Conservation (phyloP, 1,140 invertebrate species). For the Diprion similis region DNA sequence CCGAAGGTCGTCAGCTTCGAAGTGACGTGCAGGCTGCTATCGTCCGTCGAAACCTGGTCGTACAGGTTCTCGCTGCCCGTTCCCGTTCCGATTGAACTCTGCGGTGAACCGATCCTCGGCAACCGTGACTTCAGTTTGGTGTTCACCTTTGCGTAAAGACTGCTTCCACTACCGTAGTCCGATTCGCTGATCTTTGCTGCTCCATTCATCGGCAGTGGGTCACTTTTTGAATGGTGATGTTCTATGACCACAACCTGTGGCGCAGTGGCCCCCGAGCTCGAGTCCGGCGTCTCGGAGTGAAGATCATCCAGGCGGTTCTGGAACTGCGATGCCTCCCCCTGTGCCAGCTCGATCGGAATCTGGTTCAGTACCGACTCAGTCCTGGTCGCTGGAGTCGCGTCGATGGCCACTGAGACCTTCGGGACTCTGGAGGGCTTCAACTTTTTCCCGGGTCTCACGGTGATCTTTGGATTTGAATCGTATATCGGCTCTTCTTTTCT, state of each 20-base stretch:
- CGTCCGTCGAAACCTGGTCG: constrained; percentile 25
- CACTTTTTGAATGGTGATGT: constrained; percentile 77
- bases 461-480: constrained; percentile 55
- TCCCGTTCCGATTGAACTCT: constrained; percentile 36
- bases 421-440: constrained; percentile 57
- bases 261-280: constrained; percentile 19
- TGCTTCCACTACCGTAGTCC: constrained; percentile 54
- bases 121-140: constrained; percentile 50
- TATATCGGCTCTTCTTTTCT: constrained; percentile 52
- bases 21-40: constrained; percentile 17
- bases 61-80: constrained; percentile 47
- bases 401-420: constrained; percentile 77
- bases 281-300: constrained; percentile 25
- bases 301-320: constrained; percentile 21
- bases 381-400: constrained; percentile 75
- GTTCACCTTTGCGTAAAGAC: constrained; percentile 57
- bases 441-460: constrained; percentile 58
- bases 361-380: constrained; percentile 76
- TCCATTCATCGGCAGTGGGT: constrained; percentile 60
- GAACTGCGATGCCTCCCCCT: constrained; percentile 39
- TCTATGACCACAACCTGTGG: constrained; percentile 59
- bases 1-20: constrained; percentile 15
- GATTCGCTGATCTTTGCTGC: constrained; percentile 48
- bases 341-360: constrained; percentile 75
- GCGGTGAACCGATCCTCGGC: constrained; percentile 28